Conservation (phyloP, 2,888 invertebrate species). For the Spisula subtruncata region DNA sequence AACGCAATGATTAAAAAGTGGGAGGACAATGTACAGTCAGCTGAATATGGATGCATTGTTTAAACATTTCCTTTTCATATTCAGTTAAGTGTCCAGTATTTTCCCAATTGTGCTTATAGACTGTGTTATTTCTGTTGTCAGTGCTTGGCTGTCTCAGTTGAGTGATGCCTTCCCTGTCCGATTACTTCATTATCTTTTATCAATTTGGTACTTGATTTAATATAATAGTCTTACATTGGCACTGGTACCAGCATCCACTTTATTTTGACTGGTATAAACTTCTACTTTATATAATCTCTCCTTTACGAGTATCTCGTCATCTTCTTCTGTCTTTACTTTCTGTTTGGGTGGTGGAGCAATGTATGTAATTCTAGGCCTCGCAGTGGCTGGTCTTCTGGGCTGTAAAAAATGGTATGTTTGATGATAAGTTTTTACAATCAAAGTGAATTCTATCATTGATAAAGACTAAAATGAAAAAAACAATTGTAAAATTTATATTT, state of each 20-base stretch:
- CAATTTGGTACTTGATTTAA: no score
- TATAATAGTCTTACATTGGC: constrained; percentile 78
- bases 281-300: constrained; percentile 82
- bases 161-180: no score
- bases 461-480: no score
- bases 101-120: no score
- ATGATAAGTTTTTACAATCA: background rate
- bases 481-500: no score
- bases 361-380: constrained; percentile 77
- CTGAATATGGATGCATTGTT: no score
- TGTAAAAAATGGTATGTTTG: constrained; percentile 40
- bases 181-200: no score
- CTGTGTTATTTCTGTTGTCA: no score
- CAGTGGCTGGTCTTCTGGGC: constrained; percentile 69
- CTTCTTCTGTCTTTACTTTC: constrained; percentile 72
- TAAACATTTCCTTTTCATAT: constrained; percentile 65
- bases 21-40: no score
- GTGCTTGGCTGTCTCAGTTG: no score
- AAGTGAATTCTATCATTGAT: no score
- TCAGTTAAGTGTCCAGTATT: no score
- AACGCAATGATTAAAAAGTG: background rate
- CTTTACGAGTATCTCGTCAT: constrained; percentile 60
- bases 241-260: constrained; percentile 78
- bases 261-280: constrained; percentile 79
- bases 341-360: constrained; percentile 81